Base-by-base conservation (phyloP, 1,140 invertebrate species). In the Zaprionus lachaisei region DNA sequence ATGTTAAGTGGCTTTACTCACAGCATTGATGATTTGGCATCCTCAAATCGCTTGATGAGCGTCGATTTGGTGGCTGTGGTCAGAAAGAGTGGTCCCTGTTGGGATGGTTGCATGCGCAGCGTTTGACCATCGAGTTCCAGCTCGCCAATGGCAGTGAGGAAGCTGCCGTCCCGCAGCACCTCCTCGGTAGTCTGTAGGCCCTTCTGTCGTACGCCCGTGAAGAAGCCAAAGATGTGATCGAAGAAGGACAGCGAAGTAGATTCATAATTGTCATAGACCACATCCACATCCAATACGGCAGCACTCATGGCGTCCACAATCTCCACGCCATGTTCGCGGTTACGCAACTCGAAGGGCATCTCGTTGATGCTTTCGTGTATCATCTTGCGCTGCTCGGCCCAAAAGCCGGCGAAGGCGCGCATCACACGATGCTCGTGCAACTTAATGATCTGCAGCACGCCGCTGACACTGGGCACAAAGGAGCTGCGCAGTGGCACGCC, bases 221-320 rank as follows among this genome's bases (percentile, higher is more conserved):
- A 96, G 93, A 96, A 97, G 12, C 96, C 96, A 94, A 96, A 96
- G n/a, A 97, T 93, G 91, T 96, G 95, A 93, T 97, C 96, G 63
- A 95, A 94, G 34, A 97, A 94, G 34, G 95, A 95, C 14, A 95
- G 94, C 2, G 94, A 94, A 81, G 95, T 95, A 22, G 96, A 95
- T 85, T 96, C 95, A 93, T 96, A 97, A 69, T 95, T 94, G 91
- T 97, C 95, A 37, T 96, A 95, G 68, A 97, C 95, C 2, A 96
- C 95, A 91, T 97, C 96, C 93, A 97, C 94, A 82, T 97, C 96
- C 93, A 97, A 94, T 67, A 96, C 94, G 76, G 96, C 95, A 7
- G 96, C 96, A 31, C 94, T 94, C 51, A 97, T 86, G 2, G 96
- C 95, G 93, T 97, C 96, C 9, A 95, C 81, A 60, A 97, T 94